Conservation (phyloP, 2,797 vertebrate genomes). For the Todus mexicanus region DNA sequence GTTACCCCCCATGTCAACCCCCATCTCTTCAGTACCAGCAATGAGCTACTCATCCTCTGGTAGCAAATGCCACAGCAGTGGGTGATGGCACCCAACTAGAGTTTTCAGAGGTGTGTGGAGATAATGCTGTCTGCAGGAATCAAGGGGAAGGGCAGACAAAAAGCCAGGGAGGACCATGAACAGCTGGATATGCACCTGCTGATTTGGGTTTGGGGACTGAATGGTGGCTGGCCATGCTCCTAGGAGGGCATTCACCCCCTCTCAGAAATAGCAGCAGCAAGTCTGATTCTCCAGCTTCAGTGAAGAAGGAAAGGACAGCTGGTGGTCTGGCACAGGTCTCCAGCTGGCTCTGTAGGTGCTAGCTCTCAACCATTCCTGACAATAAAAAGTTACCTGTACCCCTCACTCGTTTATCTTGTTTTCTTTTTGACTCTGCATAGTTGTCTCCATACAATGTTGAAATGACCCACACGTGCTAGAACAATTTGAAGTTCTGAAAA, state of each 20-base stretch:
- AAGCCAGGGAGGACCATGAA: not conserved
- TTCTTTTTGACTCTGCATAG: not conserved
- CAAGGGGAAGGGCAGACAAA: not conserved
- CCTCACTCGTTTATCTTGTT: not conserved
- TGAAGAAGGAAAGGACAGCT: not conserved
- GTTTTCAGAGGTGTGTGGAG: not conserved
- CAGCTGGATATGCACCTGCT: not conserved
- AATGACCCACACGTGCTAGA: not conserved
- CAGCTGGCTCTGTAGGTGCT: not conserved
- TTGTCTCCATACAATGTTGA: not conserved
- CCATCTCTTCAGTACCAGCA: fast-evolving
- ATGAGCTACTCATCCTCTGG: not conserved
- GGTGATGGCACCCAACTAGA: not conserved
- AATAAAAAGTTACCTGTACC: not conserved
- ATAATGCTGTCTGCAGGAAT: not conserved
- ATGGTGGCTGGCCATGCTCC: not conserved
- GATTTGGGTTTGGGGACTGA: not conserved
- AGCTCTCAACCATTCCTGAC: not conserved
- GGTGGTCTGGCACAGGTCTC: not conserved
- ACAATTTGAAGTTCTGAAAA: not conserved
- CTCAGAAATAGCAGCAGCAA: not conserved
- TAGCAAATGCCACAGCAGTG: not conserved
- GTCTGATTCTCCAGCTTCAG: not conserved
- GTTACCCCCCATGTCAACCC: not conserved
- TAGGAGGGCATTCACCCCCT: not conserved